Base-by-base conservation (phyloP, 2,797 vertebrate genomes). In the Oophaga sylvatica region DNA sequence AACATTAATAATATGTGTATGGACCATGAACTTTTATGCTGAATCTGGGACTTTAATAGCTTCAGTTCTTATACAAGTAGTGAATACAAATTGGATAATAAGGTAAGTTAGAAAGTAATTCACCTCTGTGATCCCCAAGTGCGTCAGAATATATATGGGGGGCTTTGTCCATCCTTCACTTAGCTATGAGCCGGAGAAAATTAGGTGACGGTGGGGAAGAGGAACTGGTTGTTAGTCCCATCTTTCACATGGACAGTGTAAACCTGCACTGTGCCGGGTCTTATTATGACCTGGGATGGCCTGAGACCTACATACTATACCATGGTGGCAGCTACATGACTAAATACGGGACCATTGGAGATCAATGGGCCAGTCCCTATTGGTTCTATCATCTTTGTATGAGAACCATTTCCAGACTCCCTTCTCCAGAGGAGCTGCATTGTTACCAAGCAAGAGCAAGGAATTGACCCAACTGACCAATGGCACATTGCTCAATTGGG, bases 21-120 rank as follows among this genome's bases (percentile, higher is more conserved):
- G 85, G 67, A 71, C 63, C 85, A 60, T 86, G 77, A 86, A 86
- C 75, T 85, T 85, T 79, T 68, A 86, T 86, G 77, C 78, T 41
- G 29, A 70, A 71, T 80, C 77, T 59, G 63, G 56, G 56, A 80
- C 65, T 73, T 20, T 80, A 80, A 80, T 76, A 62, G 70, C n/a
- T 48, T 53, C 82, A 76, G 45, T 76, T 20, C 57, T 75, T 76
- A 59, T 26, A n/a, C 57, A 22, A 41, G 56, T 57, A 62, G 70
- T 63, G 70, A 84, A 84, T 84, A 45, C 82, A 76, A 84, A 84
- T 62, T 15, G 59, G 31, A 84, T 75, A 22, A 45, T 62, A n/a
- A 22, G 26, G 26, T 59, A 79, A 31, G 56, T 35, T 41, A 62
- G 57, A 80, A 63, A 20, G 59, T 80, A 15, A 80, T 79, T 80